These are phyloP conservation scores for Seira ritae DNA, from an alignment of 2,888 invertebrate genomes.

Conservation along the genomic window DNA sequence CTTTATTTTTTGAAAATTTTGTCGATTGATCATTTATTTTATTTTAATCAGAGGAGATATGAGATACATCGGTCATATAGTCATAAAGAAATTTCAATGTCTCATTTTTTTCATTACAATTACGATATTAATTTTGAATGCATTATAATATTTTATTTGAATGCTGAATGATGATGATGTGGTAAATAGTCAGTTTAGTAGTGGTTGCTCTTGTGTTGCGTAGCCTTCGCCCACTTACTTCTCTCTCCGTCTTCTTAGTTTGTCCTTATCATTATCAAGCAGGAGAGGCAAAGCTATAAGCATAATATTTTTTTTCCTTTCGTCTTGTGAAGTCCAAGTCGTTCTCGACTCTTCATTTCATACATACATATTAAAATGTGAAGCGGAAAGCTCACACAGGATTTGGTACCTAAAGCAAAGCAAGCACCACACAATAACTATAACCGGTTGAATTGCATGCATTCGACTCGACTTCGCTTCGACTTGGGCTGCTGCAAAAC, in stretches of 20 bases:
- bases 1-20: too few species aligned
- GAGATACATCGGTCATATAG: too few species aligned
- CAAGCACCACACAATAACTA: neutral
- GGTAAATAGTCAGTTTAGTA: too few species aligned
- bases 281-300: neutral
- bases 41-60: too few species aligned
- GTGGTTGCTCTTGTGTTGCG: slow-evolving; percentile 50
- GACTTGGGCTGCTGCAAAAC: too few species aligned
- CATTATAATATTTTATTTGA: too few species aligned
- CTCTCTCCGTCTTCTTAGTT: slow-evolving; percentile 32
- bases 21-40: too few species aligned
- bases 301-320: neutral
- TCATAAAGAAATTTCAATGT: too few species aligned
- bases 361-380: neutral
- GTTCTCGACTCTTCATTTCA: too few species aligned
- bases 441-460: neutral
- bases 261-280: slow-evolving; percentile 48
- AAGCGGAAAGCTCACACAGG: neutral
- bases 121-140: slow-evolving; percentile 33
- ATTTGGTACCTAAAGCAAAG: neutral
- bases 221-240: slow-evolving; percentile 64
- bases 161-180: too few species aligned
- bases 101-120: slow-evolving; percentile 38
- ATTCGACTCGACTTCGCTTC: too few species aligned
- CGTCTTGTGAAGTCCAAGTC: too few species aligned